Conservation (phyloP, 2,888 invertebrate genomes). For the Osmoderma eremita region DNA sequence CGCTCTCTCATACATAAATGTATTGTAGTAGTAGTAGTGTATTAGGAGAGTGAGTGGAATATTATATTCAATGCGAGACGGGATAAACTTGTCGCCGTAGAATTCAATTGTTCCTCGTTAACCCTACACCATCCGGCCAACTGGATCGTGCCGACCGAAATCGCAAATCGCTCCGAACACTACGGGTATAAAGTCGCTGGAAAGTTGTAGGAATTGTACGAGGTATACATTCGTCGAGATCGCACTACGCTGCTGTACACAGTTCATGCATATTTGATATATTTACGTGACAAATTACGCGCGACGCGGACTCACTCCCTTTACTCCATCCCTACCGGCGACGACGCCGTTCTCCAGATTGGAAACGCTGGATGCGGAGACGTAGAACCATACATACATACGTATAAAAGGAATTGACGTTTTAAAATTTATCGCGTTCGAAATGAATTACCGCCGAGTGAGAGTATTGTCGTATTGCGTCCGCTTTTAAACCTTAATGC, state of each 20-base stretch:
- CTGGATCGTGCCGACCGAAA: constrained; percentile 8
- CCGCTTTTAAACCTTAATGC: too few species aligned
- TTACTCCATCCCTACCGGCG: too few species aligned
- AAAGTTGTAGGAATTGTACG: constrained; percentile 13
- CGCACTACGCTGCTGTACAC: constrained; percentile 56
- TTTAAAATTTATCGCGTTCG: too few species aligned
- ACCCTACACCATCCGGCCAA: constrained; percentile 60
- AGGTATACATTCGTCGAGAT: constrained; percentile 58
- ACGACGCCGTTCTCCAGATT: too few species aligned
- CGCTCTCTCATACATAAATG: too few species aligned
- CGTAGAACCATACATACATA: too few species aligned
- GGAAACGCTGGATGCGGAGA: too few species aligned
- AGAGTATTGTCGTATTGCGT: too few species aligned
- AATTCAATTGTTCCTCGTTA: constrained; percentile 65
- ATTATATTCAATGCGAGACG: not conserved
- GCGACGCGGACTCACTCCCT: constrained; percentile 45
- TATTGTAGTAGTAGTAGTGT: too few species aligned
- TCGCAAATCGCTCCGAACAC: not conserved
- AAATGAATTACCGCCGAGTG: too few species aligned
- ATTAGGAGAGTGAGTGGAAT: not conserved
- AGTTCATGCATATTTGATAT: constrained; percentile 64
- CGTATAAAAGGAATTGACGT: too few species aligned
- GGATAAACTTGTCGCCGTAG: constrained; percentile 54
- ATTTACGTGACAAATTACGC: constrained; percentile 64
- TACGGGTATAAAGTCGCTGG: constrained; percentile 33